phyloP scores from a whole-genome alignment of 2,888 invertebrate species.

The Phanerotoma sp. region DNA sequence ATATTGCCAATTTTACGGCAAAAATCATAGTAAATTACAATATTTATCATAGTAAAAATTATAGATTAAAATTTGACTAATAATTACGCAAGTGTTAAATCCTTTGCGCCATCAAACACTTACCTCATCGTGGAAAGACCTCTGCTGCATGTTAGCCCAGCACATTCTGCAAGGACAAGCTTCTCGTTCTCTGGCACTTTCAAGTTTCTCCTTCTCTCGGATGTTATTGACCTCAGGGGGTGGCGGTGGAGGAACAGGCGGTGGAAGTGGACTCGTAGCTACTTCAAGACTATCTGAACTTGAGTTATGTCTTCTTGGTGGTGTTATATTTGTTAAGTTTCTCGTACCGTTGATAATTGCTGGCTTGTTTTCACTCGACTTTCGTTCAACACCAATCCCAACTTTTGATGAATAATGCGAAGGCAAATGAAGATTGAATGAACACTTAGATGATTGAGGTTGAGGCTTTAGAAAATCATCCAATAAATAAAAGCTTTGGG shows the following conservation, averaged over 20 bases:
- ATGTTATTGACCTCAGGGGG: conserved; percentile 48
- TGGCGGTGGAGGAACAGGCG: conserved; percentile 59
- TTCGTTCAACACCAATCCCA: conserved; percentile 2
- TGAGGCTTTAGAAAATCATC: conserved; percentile 57
- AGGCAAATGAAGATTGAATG: conserved; percentile 27
- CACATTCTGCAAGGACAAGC: conserved; percentile 53
- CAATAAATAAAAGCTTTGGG: conserved; percentile 59
- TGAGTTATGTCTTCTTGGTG: conserved; percentile 54
- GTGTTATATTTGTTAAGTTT: conserved; percentile 49
- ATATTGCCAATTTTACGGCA: too few species aligned
- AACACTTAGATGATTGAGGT: conserved; percentile 22
- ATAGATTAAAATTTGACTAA: not conserved
- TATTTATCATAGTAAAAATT: too few species aligned
- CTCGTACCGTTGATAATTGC: conserved; percentile 25
- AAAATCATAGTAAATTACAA: too few species aligned
- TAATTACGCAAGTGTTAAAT: not conserved
- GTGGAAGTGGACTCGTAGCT: conserved; percentile 56
- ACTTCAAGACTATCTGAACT: conserved; percentile 56
- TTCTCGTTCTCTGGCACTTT: conserved; percentile 48
- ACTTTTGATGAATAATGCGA: conserved; percentile 23
- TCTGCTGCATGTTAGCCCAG: conserved; percentile 52
- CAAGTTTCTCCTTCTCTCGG: conserved; percentile 40
- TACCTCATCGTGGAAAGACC: conserved; percentile 54
- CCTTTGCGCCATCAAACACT: conserved; percentile 35
- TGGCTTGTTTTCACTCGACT: conserved; percentile 19